These are phyloP conservation scores for Synodontis membranacea DNA, from an alignment of 2,113 vertebrate genomes.

Conservation along the genomic window DNA sequence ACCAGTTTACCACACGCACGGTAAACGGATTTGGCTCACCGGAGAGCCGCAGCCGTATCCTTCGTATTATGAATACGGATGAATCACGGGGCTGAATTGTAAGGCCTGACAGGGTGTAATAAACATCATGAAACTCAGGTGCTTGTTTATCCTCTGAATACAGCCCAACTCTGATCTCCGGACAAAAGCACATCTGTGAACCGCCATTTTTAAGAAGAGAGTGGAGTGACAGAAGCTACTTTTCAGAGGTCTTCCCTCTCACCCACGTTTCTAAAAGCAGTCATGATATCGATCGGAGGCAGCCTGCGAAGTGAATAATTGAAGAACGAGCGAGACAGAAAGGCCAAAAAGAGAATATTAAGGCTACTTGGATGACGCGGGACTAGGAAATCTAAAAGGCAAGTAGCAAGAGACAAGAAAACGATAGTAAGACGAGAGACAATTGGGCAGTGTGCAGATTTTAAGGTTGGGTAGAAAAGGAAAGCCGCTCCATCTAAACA, in stretches of 20 bases:
- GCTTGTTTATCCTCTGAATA: slow-evolving; percentile 30
- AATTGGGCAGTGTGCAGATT: neutral
- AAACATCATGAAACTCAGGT: slow-evolving; percentile 35
- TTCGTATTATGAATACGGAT: neutral
- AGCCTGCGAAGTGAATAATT: slow-evolving; percentile 42
- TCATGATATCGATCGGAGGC: slow-evolving; percentile 60
- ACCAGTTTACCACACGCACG: slow-evolving; percentile 15
- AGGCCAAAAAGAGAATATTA: slow-evolving; percentile 34
- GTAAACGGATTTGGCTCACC: slow-evolving; percentile 22
- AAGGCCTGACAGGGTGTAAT: slow-evolving; percentile 20
- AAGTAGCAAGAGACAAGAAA: neutral
- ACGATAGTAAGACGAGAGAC: neutral
- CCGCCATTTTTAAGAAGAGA: neutral
- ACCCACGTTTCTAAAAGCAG: slow-evolving; percentile 14
- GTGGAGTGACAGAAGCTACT: neutral
- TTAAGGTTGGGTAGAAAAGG: neutral
- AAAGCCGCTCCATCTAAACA: slow-evolving; percentile 61
- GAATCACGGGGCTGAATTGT: slow-evolving; percentile 14
- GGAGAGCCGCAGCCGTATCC: slow-evolving; percentile 13
- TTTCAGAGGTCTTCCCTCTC: slow-evolving; percentile 26
- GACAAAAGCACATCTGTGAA: slow-evolving; percentile 23
- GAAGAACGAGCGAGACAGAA: slow-evolving; percentile 16
- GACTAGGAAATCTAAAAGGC: neutral
- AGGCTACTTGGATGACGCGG: neutral
- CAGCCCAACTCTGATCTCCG: slow-evolving; percentile 10